Evolutionary conservation across 2,888 invertebrate species (phyloP).

Genomic region (Hipparchia sbordonii): DNA sequence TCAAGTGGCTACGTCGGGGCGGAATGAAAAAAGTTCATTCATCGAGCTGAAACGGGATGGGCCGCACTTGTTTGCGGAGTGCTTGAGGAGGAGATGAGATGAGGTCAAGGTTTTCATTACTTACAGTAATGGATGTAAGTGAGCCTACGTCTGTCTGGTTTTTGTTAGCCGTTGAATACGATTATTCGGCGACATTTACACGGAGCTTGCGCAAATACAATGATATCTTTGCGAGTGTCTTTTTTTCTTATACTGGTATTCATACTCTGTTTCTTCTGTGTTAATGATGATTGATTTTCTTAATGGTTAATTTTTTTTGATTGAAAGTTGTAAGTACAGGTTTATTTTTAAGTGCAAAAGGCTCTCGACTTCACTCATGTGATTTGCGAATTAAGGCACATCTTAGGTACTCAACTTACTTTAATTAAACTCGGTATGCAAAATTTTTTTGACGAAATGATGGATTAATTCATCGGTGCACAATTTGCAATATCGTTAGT

Average conservation of each 20-base stretch:
- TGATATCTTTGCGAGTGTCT: background rate
- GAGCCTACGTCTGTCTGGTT: conserved; percentile 25
- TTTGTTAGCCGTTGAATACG: conserved; percentile 18
- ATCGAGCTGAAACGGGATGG: conserved; percentile 35
- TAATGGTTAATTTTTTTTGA: too few species aligned
- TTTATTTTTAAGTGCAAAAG: too few species aligned
- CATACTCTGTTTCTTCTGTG: background rate
- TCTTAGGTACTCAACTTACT: too few species aligned
- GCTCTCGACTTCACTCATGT: too few species aligned
- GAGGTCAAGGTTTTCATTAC: conserved; percentile 38
- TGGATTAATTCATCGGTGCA: conserved; percentile 56
- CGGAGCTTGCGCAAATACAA: conserved; percentile 13
- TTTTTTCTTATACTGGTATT: background rate
- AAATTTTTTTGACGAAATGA: too few species aligned
- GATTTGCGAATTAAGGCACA: too few species aligned
- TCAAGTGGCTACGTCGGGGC: conserved; percentile 45
- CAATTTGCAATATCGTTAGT: conserved; percentile 53
- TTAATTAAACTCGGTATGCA: too few species aligned
- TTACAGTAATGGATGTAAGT: conserved; percentile 32
- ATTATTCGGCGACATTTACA: conserved; percentile 18
- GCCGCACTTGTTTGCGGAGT: conserved; percentile 33
- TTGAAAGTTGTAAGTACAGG: too few species aligned
- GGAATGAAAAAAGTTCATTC: conserved; percentile 48
- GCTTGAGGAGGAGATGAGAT: conserved; percentile 25
- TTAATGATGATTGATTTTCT: background rate